Evolutionary conservation across 2,113 vertebrate species (phyloP).

Genomic region (Vimba vimba): DNA sequence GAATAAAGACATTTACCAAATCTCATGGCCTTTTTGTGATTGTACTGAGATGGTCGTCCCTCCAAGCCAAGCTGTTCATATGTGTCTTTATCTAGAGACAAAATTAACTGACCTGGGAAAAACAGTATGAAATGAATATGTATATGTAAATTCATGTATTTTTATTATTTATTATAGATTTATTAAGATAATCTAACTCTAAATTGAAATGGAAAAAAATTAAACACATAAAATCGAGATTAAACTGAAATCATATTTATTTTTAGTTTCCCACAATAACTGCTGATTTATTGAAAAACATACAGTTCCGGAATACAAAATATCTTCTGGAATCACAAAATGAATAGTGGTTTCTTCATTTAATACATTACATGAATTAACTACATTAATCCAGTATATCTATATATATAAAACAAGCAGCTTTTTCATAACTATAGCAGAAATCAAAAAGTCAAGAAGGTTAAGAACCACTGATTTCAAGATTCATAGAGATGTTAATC

Average conservation of each 20-base stretch:
- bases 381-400: not conserved
- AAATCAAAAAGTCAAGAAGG: not conserved
- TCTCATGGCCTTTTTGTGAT: conserved; percentile 79
- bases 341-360: not conserved
- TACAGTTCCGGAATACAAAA: not conserved
- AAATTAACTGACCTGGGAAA: conserved; percentile 82
- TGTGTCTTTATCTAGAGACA: conserved; percentile 92
- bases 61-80: conserved; percentile 90
- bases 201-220: not conserved
- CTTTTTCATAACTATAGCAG: not conserved
- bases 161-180: too few species aligned
- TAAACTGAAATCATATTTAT: not conserved
- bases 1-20: conserved; percentile 77
- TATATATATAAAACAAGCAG: not conserved
- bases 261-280: too few species aligned
- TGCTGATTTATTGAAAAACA: not conserved
- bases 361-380: not conserved
- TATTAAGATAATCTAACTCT: not conserved
- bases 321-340: not conserved
- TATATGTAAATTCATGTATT: not conserved
- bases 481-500: not conserved
- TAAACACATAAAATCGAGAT: too few species aligned
- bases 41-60: conserved; percentile 84
- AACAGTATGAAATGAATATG: not conserved
- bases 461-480: not conserved